phyloP scores from a whole-genome alignment of 2,113 vertebrate species.

The Scomber colias region DNA sequence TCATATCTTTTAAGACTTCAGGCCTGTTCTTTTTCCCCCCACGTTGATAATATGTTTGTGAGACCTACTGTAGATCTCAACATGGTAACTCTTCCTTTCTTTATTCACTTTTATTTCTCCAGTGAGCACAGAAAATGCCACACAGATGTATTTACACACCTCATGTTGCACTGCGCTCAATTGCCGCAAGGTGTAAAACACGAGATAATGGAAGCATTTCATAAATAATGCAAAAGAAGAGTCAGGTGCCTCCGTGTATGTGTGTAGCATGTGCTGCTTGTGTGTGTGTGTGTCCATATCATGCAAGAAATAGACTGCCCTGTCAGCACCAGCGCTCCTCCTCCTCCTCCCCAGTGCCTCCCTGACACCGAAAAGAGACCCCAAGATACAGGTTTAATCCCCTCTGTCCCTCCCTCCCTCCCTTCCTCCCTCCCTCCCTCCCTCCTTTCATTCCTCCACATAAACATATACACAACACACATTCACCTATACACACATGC shows the following conservation, averaged over 20 bases:
- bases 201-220: slow-evolving; percentile 73
- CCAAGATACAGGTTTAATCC: slow-evolving; percentile 56
- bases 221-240: slow-evolving; percentile 78
- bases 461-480: slow-evolving; percentile 23
- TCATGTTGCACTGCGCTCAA: slow-evolving; percentile 15
- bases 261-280: slow-evolving; percentile 9
- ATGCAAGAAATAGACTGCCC: slow-evolving; percentile 51
- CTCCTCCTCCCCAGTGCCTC: slow-evolving; percentile 26
- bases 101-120: neutral
- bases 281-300: slow-evolving; percentile 40
- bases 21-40: slow-evolving; percentile 25
- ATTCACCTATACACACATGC: slow-evolving; percentile 5
- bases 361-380: slow-evolving; percentile 58
- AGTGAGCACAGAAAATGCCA: neutral
- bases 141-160: neutral
- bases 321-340: slow-evolving; percentile 68
- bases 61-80: neutral
- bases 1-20: neutral
- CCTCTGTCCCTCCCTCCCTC: neutral
- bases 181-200: slow-evolving; percentile 73
- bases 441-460: neutral
- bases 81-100: neutral
- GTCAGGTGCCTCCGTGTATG: slow-evolving; percentile 12
- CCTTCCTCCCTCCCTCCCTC: neutral
- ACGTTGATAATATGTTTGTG: neutral